Conservation (phyloP, 2,888 invertebrate genomes). For the Globia sparganii region DNA sequence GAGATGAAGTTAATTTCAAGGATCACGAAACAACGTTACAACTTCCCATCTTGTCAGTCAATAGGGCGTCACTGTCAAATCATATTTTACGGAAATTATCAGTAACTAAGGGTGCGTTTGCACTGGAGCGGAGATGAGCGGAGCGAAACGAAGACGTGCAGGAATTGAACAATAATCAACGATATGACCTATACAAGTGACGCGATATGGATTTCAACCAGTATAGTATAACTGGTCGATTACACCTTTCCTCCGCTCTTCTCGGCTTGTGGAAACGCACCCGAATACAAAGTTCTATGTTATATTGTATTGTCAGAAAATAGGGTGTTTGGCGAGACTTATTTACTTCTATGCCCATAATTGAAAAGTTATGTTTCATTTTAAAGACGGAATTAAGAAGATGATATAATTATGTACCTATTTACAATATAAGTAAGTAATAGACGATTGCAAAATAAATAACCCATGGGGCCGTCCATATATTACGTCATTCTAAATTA, state of each 20-base stretch:
- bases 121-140: not conserved
- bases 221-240: not conserved
- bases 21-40: not conserved
- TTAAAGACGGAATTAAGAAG: not conserved
- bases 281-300: not conserved
- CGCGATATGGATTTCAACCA: not conserved
- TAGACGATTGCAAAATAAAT: not conserved
- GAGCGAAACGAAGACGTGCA: not conserved
- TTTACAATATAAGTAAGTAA: not conserved
- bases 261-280: not conserved
- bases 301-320: conserved; percentile 10
- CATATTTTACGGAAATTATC: not conserved
- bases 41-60: not conserved
- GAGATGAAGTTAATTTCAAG: not conserved
- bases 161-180: not conserved
- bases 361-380: not conserved
- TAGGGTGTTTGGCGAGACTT: conserved; percentile 7
- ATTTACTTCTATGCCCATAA: not conserved
- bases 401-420: not conserved
- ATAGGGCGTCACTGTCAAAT: not conserved
- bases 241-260: not conserved
- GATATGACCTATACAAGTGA: not conserved
- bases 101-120: conserved; percentile 1
- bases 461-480: too few relatives aligned
- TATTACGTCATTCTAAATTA: too few relatives aligned